Percentiles rank a stretch among this genome's conserved stretches.
These are phyloP conservation scores for Megalops cyprinoides DNA, from an alignment of 2,797 vertebrate genomes.

Conservation along the genomic window DNA sequence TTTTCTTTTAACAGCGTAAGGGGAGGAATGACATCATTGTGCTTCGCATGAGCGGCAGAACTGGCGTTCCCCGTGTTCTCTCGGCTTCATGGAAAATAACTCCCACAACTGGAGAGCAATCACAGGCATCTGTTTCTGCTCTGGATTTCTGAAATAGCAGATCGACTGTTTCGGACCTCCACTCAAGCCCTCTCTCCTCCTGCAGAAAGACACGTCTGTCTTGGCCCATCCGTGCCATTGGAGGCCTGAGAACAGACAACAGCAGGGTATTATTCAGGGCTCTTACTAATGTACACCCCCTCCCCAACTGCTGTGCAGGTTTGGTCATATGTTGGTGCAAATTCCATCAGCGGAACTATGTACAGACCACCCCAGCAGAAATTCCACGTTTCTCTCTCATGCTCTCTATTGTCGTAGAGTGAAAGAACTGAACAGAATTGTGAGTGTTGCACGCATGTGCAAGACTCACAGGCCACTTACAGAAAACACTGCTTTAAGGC, in stretches of 20 bases:
- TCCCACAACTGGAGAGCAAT: slow-evolving; percentile 21
- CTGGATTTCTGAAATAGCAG: slow-evolving; percentile 24
- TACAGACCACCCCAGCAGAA: slow-evolving; percentile 18
- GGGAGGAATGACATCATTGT: slow-evolving; percentile 35
- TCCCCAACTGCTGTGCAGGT: neutral
- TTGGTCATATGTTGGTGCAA: neutral
- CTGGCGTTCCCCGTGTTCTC: slow-evolving; percentile 20
- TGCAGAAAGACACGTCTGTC: neutral
- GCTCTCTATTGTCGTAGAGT: neutral
- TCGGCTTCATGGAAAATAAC: slow-evolving; percentile 26
- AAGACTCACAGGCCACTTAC: too few species aligned
- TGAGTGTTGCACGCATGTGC: too few species aligned
- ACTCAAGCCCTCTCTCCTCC: neutral
- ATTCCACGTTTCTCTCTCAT: slow-evolving; percentile 19
- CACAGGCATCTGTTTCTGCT: slow-evolving; percentile 21
- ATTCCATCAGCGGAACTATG: slow-evolving; percentile 11
- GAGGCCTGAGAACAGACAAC: neutral
- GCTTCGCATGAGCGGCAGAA: slow-evolving; percentile 15
- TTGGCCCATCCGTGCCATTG: slow-evolving; percentile 12
- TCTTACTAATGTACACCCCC: neutral
- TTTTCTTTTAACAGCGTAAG: neutral
- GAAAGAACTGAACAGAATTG: too few species aligned
- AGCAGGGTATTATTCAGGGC: neutral
- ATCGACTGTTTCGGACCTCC: neutral
- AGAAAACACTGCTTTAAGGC: too few species aligned